Base-by-base conservation (phyloP, 2,113 vertebrate species). In the Trinectes maculatus region DNA sequence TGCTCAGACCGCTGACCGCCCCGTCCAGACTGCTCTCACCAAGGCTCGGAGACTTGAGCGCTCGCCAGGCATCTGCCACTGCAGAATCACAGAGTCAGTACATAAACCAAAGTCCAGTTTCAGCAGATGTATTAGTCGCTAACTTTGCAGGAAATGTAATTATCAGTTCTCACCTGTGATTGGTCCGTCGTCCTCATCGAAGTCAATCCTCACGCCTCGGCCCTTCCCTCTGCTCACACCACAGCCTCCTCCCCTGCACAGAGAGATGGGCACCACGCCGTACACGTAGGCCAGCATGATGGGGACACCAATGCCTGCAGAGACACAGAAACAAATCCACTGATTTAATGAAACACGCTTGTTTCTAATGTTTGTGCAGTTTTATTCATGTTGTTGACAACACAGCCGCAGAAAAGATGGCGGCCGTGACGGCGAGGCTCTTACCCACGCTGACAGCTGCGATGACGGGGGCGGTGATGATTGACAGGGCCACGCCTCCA, bases 251-350 rank as follows among this genome's bases (percentile, higher is more conserved):
- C 98, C 97, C 3, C 98, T 93, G 84, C 98, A 99, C 83, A 99
- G 94, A 3, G 97, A 99, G 82, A 99, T 96, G 25, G 98, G 98
- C 60, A 99, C 98, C 0, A 99, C 98, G 0, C 98, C 98, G 10
- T 99, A 99, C 48, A 99, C 98, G 1, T 99, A 99, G 1, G 98
- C 98, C 92, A 99, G 70, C 98, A 99, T 99, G 92, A 99, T 99
- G 78, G 98, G 98, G 11, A 99, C 96, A 0, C 98, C 97, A n/a
- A 99, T 98, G 25, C 98, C 98, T 99, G 87, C 0, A 1, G 5
- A 1, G 31, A 3, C 2, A 36, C 4, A 22, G 7, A 6, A 1
- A 43, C n/a, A 59, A 19, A 33, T 6, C 22, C 11, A 8, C 29
- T 12, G 7, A 51, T 46, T 11, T 5, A 22, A 5, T 10, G 5